These are phyloP conservation scores for Deroptyus accipitrinus DNA, from an alignment of 2,113 vertebrate genomes.

Conservation along the genomic window DNA sequence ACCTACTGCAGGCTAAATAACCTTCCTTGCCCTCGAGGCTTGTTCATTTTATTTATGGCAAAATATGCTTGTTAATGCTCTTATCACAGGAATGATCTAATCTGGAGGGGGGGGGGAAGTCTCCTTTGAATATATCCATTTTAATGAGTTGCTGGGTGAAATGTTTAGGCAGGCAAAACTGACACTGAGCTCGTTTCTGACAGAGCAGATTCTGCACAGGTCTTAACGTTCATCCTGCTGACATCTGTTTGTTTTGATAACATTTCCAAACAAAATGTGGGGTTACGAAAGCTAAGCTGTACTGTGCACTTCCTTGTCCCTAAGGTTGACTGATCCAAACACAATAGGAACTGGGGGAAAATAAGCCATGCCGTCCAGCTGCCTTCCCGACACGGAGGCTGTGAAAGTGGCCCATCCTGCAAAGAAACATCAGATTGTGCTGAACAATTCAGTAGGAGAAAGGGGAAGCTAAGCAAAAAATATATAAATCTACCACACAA, in stretches of 20 bases:
- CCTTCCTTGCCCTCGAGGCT: constrained; percentile 42
- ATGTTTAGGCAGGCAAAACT: constrained; percentile 49
- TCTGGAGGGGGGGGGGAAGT: not conserved
- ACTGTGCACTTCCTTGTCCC: not conserved
- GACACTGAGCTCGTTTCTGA: not conserved
- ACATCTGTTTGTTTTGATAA: constrained; percentile 47
- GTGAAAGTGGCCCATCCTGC: not conserved
- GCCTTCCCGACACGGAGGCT: not conserved
- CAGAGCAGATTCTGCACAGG: constrained; percentile 14
- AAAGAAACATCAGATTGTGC: not conserved
- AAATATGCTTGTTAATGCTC: constrained; percentile 45
- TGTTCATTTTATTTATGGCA: constrained; percentile 35
- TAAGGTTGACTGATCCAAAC: not conserved
- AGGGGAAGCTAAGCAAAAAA: not conserved
- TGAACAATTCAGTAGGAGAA: not conserved
- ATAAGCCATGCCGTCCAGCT: not conserved
- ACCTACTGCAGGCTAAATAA: constrained; percentile 9
- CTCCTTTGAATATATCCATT: constrained; percentile 8
- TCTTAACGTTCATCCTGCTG: constrained; percentile 5
- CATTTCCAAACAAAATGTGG: not conserved
- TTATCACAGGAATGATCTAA: constrained; percentile 49
- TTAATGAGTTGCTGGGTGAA: constrained; percentile 28
- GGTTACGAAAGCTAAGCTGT: constrained; percentile 21
- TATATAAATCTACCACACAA: not conserved
- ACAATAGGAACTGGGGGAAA: not conserved